A percentile compares a stretch with the other conserved stretches of the same genome.
Evolutionary conservation across 2,797 vertebrate species (phyloP).

Genomic region (Poecilia picta): DNA sequence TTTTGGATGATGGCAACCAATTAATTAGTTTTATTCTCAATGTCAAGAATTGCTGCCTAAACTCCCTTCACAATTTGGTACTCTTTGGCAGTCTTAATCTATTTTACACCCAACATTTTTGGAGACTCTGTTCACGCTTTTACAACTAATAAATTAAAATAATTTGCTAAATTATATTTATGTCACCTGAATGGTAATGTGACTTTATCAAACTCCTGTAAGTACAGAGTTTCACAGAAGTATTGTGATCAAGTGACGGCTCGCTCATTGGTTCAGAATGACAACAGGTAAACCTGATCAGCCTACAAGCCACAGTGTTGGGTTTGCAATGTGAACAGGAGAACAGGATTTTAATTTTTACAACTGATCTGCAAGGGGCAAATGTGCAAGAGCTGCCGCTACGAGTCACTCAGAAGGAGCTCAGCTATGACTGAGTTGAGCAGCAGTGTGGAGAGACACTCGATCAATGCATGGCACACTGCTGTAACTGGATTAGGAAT

Average conservation of each 20-base stretch:
- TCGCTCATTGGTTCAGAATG: background rate
- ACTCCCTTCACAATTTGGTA: background rate
- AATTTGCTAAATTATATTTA: background rate
- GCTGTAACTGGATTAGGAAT: background rate
- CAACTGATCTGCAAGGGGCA: background rate
- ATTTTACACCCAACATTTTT: background rate
- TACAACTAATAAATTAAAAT: background rate
- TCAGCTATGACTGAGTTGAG: background rate
- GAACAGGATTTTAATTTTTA: background rate
- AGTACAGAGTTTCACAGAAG: background rate
- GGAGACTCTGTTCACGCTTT: background rate
- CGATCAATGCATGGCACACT: background rate
- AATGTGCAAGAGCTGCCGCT: background rate
- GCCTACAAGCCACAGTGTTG: background rate
- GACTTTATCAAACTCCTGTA: background rate
- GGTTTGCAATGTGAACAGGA: background rate
- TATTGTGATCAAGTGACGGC: background rate
- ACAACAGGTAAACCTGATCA: background rate
- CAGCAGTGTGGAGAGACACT: background rate
- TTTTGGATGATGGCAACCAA: background rate
- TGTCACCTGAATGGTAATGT: background rate
- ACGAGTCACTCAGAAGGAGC: background rate
- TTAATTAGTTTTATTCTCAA: background rate
- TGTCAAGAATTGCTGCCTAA: background rate
- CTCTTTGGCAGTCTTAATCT: background rate